phyloP scores from a whole-genome alignment of 2,888 invertebrate species.

The Heteromurus nitidus region DNA sequence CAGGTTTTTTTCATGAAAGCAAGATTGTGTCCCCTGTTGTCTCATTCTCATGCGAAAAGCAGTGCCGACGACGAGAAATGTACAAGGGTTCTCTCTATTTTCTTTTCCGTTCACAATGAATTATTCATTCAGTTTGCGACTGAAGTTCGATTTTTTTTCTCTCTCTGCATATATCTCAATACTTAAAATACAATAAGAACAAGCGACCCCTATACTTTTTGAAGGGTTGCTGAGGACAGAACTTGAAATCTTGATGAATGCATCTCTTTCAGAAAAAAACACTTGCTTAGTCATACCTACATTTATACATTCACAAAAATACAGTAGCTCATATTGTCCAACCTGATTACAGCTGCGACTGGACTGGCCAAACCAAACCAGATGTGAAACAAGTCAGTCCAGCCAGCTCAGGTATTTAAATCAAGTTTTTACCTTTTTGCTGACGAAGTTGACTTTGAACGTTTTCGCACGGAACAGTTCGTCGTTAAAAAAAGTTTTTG shows the following conservation, averaged over 20 bases:
- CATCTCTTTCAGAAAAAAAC: conserved; percentile 1
- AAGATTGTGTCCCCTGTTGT: neutral
- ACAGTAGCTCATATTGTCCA: too few relatives aligned
- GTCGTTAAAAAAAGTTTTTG: neutral
- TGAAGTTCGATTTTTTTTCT: too few relatives aligned
- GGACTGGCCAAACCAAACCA: too few relatives aligned
- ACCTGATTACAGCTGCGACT: too few relatives aligned
- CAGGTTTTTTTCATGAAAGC: neutral
- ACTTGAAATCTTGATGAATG: too few relatives aligned
- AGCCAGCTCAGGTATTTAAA: conserved; percentile 43
- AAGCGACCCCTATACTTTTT: conserved; percentile 4
- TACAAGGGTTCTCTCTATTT: conserved; percentile 1
- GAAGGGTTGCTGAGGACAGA: too few relatives aligned
- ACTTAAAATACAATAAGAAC: too few relatives aligned
- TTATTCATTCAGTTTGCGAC: conserved; percentile 36
- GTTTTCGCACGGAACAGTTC: too few relatives aligned
- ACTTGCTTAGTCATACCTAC: conserved; percentile 33
- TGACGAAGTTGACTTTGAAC: too few relatives aligned
- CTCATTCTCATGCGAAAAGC: neutral
- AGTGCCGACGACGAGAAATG: neutral
- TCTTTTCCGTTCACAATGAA: conserved; percentile 32
- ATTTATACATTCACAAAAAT: conserved; percentile 7
- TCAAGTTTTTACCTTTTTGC: too few relatives aligned
- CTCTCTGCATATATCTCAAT: too few relatives aligned
- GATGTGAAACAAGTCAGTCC: conserved; percentile 42